phyloP scores from a whole-genome alignment of 2,797 vertebrate species.

The Odontamblyopus lacepedii region DNA sequence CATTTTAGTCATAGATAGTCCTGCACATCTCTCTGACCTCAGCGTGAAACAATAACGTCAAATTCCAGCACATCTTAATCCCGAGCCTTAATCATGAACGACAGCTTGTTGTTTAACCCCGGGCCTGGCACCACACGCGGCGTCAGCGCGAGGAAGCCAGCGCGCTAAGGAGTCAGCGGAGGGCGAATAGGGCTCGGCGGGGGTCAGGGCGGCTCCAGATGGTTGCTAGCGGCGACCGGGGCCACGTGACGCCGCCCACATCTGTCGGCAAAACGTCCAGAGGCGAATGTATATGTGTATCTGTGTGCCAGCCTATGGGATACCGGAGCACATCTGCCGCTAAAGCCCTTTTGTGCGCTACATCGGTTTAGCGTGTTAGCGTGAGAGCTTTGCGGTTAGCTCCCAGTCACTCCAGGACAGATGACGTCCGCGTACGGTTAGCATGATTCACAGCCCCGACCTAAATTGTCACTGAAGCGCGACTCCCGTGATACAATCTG shows the following conservation, averaged over 20 bases:
- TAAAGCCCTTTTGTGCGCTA: slow-evolving; percentile 26
- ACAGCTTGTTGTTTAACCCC: too few relatives aligned
- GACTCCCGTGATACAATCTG: neutral
- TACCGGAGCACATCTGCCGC: slow-evolving; percentile 51
- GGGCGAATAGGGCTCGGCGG: slow-evolving; percentile 5
- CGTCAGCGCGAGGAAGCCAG: slow-evolving; percentile 12
- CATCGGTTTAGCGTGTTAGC: slow-evolving; percentile 9
- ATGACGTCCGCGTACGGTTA: slow-evolving; percentile 5
- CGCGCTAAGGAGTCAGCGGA: slow-evolving; percentile 21
- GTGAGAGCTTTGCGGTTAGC: neutral
- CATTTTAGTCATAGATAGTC: too few relatives aligned
- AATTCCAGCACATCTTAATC: neutral
- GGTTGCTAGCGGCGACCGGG: slow-evolving; percentile 43
- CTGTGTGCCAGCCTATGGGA: slow-evolving; percentile 27
- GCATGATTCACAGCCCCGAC: slow-evolving; percentile 5
- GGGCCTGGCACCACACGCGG: neutral
- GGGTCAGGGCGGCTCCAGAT: slow-evolving; percentile 45
- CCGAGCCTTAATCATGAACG: neutral
- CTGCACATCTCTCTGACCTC: too few relatives aligned
- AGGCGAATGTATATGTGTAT: slow-evolving; percentile 8
- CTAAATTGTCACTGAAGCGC: slow-evolving; percentile 5
- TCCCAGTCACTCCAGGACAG: slow-evolving; percentile 11
- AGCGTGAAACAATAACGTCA: too few relatives aligned
- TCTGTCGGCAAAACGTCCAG: slow-evolving; percentile 37
- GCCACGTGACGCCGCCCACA: slow-evolving; percentile 40